phyloP scores from a whole-genome alignment of 2,888 invertebrate species.

The Leucophenga montana region DNA sequence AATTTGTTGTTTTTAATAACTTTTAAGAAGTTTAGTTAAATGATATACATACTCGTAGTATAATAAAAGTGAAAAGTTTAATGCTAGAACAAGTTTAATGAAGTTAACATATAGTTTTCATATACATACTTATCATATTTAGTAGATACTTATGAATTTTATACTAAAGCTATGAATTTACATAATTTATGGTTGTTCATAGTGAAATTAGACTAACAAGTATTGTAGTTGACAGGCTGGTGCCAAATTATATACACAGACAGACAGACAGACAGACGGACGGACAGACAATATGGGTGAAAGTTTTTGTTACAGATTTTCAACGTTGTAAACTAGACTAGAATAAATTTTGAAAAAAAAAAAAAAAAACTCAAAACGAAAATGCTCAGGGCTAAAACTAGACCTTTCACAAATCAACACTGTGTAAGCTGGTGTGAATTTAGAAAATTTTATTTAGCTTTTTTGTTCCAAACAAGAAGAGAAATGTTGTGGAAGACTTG shows the following conservation, averaged over 20 bases:
- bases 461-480: too few relatives aligned
- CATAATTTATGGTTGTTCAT: constrained; percentile 7
- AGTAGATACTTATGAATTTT: background rate
- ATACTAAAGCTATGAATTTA: constrained; percentile 4
- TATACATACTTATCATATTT: too few relatives aligned
- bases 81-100: background rate
- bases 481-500: too few relatives aligned
- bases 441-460: too few relatives aligned
- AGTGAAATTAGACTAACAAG: background rate
- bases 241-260: background rate
- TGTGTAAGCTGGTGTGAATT: too few relatives aligned
- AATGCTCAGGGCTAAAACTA: background rate
- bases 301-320: constrained; percentile 10
- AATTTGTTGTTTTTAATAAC: constrained; percentile 9
- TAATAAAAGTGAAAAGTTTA: constrained; percentile 4
- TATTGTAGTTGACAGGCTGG: background rate
- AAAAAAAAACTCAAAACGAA: too few relatives aligned
- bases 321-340: constrained; percentile 11
- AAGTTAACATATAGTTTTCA: background rate
- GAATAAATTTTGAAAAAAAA: background rate
- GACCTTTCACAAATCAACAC: constrained; percentile 13
- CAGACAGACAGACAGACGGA: too few relatives aligned
- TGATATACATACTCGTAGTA: background rate
- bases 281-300: too few relatives aligned
- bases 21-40: background rate